These are phyloP conservation scores for Proales similis DNA, from an alignment of 1,140 invertebrate species.

Conservation along the genomic window DNA sequence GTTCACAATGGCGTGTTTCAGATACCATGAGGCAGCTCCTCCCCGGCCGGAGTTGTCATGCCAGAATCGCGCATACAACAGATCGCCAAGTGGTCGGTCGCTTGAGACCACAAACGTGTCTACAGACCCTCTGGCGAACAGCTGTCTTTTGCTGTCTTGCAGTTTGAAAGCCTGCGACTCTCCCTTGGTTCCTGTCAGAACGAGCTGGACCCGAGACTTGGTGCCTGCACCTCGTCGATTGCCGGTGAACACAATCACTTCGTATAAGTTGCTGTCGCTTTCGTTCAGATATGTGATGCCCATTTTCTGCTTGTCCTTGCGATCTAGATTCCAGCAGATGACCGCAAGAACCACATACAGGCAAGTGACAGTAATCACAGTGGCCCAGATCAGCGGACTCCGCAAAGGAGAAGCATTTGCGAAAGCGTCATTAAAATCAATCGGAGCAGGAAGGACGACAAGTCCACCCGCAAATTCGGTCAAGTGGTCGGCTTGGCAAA, in stretches of 20 bases:
- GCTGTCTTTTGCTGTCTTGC: slow-evolving; percentile 42
- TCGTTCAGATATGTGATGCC: slow-evolving; percentile 47
- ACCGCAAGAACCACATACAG: slow-evolving; percentile 54
- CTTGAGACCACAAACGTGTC: slow-evolving; percentile 57
- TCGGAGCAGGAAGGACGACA: slow-evolving; percentile 50
- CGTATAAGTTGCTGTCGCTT: slow-evolving; percentile 55
- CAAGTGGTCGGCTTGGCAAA: slow-evolving; percentile 49
- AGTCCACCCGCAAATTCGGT: slow-evolving; percentile 52
- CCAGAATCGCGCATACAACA: slow-evolving; percentile 51
- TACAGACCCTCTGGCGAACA: slow-evolving; percentile 52
- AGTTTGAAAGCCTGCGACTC: slow-evolving; percentile 6
- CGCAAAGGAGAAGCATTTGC: slow-evolving; percentile 55
- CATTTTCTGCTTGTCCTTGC: slow-evolving; percentile 53
- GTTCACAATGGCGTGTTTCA: slow-evolving; percentile 54
- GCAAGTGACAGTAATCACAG: slow-evolving; percentile 53
- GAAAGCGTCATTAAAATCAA: slow-evolving; percentile 52
- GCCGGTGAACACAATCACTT: slow-evolving; percentile 57
- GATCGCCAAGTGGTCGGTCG: slow-evolving; percentile 45
- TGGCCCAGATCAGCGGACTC: slow-evolving; percentile 58
- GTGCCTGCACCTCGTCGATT: slow-evolving; percentile 54
- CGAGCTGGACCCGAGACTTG: slow-evolving; percentile 53
- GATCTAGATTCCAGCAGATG: slow-evolving; percentile 55
- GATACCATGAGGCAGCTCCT: slow-evolving; percentile 55
- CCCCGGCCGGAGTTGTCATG: slow-evolving; percentile 56
- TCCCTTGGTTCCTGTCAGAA: slow-evolving; percentile 27